These are phyloP conservation scores for Drosophila neutralis DNA, from an alignment of 2,888 invertebrate genomes.

Conservation along the genomic window DNA sequence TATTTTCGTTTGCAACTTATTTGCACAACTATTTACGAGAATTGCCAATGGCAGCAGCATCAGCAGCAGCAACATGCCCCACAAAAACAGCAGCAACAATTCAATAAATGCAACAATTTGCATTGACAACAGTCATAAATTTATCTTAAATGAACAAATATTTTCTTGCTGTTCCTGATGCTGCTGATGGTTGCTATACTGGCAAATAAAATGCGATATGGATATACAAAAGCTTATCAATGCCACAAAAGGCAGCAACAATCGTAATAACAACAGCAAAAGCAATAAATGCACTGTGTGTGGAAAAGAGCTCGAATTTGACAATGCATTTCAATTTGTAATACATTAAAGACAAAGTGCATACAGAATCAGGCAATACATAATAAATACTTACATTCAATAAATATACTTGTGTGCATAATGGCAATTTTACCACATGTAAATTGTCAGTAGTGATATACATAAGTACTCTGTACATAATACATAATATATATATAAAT, in stretches of 20 bases:
- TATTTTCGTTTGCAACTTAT: conserved; percentile 67
- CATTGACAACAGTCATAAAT: conserved; percentile 77
- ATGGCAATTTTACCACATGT: conserved; percentile 7
- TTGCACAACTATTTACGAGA: conserved; percentile 73
- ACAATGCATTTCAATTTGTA: conserved; percentile 76
- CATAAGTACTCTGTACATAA: neutral
- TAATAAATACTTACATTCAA: conserved; percentile 42
- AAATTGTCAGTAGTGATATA: conserved; percentile 12
- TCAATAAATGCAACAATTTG: conserved; percentile 79
- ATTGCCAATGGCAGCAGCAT: conserved; percentile 36
- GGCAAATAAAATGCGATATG: conserved; percentile 69
- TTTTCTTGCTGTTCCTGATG: conserved; percentile 66
- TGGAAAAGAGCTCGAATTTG: conserved; percentile 43
- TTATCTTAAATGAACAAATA: conserved; percentile 80
- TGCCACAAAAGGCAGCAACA: conserved; percentile 67
- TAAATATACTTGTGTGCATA: neutral
- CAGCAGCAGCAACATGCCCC: conserved; percentile 20
- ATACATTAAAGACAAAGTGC: conserved; percentile 64
- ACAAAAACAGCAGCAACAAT: conserved; percentile 53
- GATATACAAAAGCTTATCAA: conserved; percentile 67
- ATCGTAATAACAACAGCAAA: conserved; percentile 22
- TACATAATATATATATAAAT: neutral
- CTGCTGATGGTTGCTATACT: conserved; percentile 42
- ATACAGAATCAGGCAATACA: conserved; percentile 47
- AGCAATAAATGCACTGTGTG: conserved; percentile 43